Evolutionary conservation across 2,888 invertebrate species (phyloP).

Genomic region (Tiliacea citrago): DNA sequence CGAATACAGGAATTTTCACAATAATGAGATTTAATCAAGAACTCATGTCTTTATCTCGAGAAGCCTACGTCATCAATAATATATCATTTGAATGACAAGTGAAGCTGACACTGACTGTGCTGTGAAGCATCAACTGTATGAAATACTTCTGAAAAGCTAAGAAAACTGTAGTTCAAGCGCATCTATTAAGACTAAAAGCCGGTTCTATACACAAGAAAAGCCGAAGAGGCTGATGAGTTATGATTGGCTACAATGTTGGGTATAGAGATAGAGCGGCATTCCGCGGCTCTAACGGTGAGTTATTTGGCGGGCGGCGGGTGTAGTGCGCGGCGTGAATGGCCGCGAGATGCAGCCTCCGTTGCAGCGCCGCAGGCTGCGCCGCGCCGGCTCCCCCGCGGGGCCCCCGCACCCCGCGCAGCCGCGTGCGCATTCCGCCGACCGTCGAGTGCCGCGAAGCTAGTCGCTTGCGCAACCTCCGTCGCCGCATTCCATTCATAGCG

Average conservation of each 20-base stretch:
- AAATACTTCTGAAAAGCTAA: conserved; percentile 13
- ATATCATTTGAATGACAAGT: conserved; percentile 4
- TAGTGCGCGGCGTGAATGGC: conserved; percentile 86
- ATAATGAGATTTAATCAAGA: not conserved
- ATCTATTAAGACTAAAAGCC: conserved; percentile 34
- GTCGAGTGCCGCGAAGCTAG: conserved; percentile 80
- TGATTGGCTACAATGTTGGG: conserved; percentile 73
- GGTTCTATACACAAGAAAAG: conserved; percentile 43
- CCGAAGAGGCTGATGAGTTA: conserved; percentile 61
- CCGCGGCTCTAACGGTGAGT: conserved; percentile 89
- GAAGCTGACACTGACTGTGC: conserved; percentile 3
- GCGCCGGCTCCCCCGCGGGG: conserved; percentile 66
- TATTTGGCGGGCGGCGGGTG: conserved; percentile 85
- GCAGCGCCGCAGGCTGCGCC: conserved; percentile 75
- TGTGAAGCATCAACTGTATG: conserved; percentile 7
- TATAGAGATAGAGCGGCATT: conserved; percentile 88
- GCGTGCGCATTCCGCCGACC: conserved; percentile 80
- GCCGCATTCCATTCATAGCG: conserved; percentile 90
- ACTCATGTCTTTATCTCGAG: not conserved
- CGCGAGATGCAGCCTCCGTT: conserved; percentile 87
- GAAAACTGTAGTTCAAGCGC: conserved; percentile 17
- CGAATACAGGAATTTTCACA: not conserved
- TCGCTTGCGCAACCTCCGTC: conserved; percentile 88
- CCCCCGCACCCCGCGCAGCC: conserved; percentile 65
- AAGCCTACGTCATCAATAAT: not conserved